Evolutionary conservation across 2,113 vertebrate species (phyloP).

Genomic region (Brachyhypopomus occidentalis): DNA sequence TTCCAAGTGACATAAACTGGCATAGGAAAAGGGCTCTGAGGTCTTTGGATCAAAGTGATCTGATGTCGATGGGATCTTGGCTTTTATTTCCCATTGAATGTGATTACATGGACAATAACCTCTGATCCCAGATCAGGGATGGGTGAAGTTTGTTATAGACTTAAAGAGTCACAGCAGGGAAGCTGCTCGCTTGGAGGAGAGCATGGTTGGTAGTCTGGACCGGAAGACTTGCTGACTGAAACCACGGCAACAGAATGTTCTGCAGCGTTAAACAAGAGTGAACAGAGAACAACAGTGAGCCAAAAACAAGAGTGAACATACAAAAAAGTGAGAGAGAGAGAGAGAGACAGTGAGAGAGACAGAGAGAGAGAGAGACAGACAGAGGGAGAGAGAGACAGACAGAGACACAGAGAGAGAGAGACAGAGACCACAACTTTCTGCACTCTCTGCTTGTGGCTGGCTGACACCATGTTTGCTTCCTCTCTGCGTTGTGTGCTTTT

Average conservation of each 20-base stretch:
- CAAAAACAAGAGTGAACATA: constrained; percentile 60
- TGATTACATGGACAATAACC: background rate
- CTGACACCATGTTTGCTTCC: constrained; percentile 61
- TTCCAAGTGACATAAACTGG: background rate
- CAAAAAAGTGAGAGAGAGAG: constrained; percentile 9
- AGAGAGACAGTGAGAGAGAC: constrained; percentile 68
- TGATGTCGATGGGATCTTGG: background rate
- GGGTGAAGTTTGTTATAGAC: too few species aligned
- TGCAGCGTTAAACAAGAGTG: constrained; percentile 64
- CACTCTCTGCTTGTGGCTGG: constrained; percentile 62
- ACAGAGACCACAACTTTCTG: constrained; percentile 52
- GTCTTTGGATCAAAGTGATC: background rate
- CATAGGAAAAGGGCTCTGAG: background rate
- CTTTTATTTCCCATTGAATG: constrained; percentile 9
- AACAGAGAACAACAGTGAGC: constrained; percentile 51
- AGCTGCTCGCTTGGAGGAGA: background rate
- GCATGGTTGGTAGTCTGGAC: constrained; percentile 17
- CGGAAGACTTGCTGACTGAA: constrained; percentile 67
- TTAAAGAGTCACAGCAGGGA: constrained; percentile 7
- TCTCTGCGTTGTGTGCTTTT: constrained; percentile 50
- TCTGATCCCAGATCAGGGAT: background rate
- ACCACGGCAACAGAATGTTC: constrained; percentile 70
- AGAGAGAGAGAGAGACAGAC: constrained; percentile 44
- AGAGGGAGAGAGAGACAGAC: constrained; percentile 53
- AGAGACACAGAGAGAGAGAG: constrained; percentile 48